A percentile compares a stretch with the other conserved stretches of the same genome.
Conservation (phyloP, 2,888 invertebrate species). For the Mayetiola destructor region DNA sequence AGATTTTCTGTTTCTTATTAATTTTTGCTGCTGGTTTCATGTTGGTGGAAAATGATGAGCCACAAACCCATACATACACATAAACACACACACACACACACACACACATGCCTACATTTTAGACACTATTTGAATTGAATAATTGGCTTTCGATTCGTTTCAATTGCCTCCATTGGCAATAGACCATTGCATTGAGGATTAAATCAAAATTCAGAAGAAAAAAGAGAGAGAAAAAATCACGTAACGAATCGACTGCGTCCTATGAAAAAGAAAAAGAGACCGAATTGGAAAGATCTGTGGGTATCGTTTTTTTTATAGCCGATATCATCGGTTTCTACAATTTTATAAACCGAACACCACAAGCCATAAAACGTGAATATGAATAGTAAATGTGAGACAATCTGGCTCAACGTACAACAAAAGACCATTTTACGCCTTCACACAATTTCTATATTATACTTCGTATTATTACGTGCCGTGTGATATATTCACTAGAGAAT, state of each 20-base stretch:
- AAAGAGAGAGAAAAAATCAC: too few relatives aligned
- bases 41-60: too few relatives aligned
- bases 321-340: too few relatives aligned
- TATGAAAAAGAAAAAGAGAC: not conserved
- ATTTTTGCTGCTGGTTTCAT: too few relatives aligned
- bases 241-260: too few relatives aligned
- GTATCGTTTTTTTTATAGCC: too few relatives aligned
- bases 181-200: not conserved
- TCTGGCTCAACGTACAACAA: conserved; percentile 8
- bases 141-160: not conserved
- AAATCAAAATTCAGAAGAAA: too few relatives aligned
- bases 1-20: too few relatives aligned
- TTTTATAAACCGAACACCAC: too few relatives aligned
- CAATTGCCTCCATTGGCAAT: not conserved
- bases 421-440: conserved; percentile 12
- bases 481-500: conserved; percentile 4
- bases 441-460: not conserved
- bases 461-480: not conserved
- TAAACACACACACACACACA: too few relatives aligned
- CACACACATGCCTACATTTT: not conserved
- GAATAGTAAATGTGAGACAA: conserved; percentile 7
- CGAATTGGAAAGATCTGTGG: not conserved
- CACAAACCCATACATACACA: too few relatives aligned
- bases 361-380: too few relatives aligned
- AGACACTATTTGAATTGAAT: not conserved